phyloP scores from a whole-genome alignment of 2,888 invertebrate species.

The Oscheius sp. region DNA sequence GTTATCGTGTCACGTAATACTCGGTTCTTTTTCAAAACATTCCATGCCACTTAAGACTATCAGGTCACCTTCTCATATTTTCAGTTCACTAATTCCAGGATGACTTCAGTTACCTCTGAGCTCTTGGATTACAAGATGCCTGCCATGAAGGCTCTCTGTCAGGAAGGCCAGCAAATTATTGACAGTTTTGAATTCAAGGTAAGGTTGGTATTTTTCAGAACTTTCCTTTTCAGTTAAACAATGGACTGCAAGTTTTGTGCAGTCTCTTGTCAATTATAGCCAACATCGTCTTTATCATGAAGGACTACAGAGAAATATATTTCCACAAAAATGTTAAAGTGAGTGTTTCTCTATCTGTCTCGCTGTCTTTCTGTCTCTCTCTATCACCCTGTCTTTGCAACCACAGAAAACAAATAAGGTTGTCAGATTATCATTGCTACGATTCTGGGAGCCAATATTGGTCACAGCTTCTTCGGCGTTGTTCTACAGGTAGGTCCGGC shows the following conservation, averaged over 20 bases:
- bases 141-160: not conserved
- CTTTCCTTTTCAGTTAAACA: not conserved
- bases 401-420: not conserved
- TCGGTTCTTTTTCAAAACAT: not conserved
- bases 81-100: not conserved
- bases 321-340: slow-evolving; percentile 21
- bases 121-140: not conserved
- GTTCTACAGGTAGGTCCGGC: not conserved
- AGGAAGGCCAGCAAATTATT: not conserved
- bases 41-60: not conserved
- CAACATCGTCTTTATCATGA: slow-evolving; percentile 3
- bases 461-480: slow-evolving; percentile 12
- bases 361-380: not conserved
- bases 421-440: slow-evolving; percentile 11
- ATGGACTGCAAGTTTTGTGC: slow-evolving; percentile 7
- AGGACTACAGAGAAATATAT: slow-evolving; percentile 7
- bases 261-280: slow-evolving; percentile 7
- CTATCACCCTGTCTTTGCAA: not conserved
- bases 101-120: not conserved
- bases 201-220: not conserved
- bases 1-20: not conserved
- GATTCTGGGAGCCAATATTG: not conserved
- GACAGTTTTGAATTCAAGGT: slow-evolving; percentile 2
- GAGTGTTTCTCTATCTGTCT: not conserved
- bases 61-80: not conserved